These are phyloP conservation scores for Drosophila nannoptera DNA, from an alignment of 1,140 invertebrate species.

Conservation along the genomic window DNA sequence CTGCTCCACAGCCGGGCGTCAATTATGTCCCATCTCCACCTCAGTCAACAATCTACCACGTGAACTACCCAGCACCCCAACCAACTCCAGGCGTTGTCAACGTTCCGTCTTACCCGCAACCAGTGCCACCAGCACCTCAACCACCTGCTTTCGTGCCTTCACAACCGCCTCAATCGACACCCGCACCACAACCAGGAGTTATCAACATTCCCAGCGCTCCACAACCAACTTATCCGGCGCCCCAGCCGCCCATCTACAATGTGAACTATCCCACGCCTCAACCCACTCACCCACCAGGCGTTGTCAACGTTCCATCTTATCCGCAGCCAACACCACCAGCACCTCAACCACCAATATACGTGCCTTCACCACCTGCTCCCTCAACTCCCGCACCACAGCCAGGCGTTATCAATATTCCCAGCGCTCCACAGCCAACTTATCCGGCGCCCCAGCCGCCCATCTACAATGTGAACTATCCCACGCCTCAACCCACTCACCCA, in stretches of 20 bases:
- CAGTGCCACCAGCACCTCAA: constrained; percentile 30
- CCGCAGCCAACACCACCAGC: not conserved
- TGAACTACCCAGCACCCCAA: constrained; percentile 5
- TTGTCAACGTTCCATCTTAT: constrained; percentile 80
- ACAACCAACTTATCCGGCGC: constrained; percentile 14
- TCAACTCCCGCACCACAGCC: constrained; percentile 23
- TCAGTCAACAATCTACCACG: too few relatives aligned
- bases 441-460: constrained; percentile 16
- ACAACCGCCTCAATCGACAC: not conserved
- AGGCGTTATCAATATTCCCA: constrained; percentile 49
- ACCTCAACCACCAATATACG: constrained; percentile 12
- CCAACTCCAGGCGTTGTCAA: constrained; percentile 40
- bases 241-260: constrained; percentile 17
- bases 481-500: constrained; percentile 6
- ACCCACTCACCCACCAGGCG: constrained; percentile 81
- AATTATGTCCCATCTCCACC: constrained; percentile 13
- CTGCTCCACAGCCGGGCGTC: constrained; percentile 6
- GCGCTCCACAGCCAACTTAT: constrained; percentile 15
- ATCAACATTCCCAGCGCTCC: constrained; percentile 45
- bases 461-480: constrained; percentile 10
- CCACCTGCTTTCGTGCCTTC: constrained; percentile 38
- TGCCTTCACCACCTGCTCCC: not conserved
- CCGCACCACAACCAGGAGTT: constrained; percentile 26
- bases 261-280: constrained; percentile 1
- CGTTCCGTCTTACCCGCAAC: constrained; percentile 42